phyloP scores from a whole-genome alignment of 2,888 invertebrate genomes.

The Neuroscelio doddi region DNA sequence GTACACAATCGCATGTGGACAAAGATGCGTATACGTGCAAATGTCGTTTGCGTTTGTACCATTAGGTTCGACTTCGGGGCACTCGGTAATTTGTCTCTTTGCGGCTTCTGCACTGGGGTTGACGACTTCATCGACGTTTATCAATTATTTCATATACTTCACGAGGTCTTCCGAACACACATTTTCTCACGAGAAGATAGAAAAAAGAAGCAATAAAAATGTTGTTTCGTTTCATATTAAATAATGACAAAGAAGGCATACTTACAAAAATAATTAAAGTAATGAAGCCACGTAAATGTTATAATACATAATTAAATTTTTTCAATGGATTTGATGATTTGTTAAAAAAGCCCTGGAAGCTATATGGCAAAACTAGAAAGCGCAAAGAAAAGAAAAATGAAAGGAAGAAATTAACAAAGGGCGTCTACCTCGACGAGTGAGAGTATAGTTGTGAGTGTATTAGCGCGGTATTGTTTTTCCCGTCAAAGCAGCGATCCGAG shows the following conservation, averaged over 20 bases:
- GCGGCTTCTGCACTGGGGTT: conserved; percentile 56
- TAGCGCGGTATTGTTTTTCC: conserved; percentile 55
- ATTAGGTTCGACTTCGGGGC: conserved; percentile 34
- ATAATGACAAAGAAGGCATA: too few species aligned
- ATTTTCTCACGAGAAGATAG: neutral
- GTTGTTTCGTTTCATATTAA: too few species aligned
- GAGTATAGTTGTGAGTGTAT: conserved; percentile 26
- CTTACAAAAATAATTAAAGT: too few species aligned
- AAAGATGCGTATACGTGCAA: conserved; percentile 12
- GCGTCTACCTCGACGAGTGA: conserved; percentile 5
- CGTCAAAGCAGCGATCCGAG: conserved; percentile 56
- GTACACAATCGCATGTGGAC: conserved; percentile 14
- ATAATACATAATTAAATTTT: too few species aligned
- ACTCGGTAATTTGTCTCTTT: conserved; percentile 60
- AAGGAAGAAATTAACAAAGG: conserved; percentile 42
- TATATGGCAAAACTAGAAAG: neutral
- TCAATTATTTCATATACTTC: conserved; percentile 19
- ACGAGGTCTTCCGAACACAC: too few species aligned
- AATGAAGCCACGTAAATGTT: too few species aligned
- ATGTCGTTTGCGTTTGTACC: conserved; percentile 9
- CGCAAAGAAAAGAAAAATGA: conserved; percentile 25
- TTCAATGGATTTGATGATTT: too few species aligned
- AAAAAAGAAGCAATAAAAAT: too few species aligned
- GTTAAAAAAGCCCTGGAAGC: neutral
- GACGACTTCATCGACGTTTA: conserved; percentile 54